Evolutionary conservation across 2,113 vertebrate genomes (phyloP).

Genomic region (Rissa tridactyla): DNA sequence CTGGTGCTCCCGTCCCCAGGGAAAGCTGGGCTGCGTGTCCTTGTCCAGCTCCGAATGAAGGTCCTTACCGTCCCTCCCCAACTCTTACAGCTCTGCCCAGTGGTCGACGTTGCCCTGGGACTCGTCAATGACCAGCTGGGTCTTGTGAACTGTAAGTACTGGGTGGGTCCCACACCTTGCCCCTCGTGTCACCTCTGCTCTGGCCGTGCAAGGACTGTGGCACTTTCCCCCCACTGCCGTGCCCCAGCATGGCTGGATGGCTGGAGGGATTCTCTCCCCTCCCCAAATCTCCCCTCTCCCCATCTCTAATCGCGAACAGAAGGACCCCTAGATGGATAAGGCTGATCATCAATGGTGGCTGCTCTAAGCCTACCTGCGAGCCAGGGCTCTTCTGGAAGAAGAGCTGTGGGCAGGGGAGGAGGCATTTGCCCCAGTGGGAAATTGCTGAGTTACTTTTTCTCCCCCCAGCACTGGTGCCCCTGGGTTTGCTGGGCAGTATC

Average conservation of each 20-base stretch:
- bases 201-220: background rate
- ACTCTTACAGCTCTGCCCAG: constrained; percentile 63
- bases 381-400: background rate
- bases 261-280: rapidly evolving
- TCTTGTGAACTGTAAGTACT: constrained; percentile 62
- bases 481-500: constrained; percentile 65
- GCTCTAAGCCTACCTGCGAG: background rate
- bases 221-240: rapidly evolving
- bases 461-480: constrained; percentile 50
- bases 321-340: background rate
- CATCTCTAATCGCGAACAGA: rapidly evolving
- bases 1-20: rapidly evolving
- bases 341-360: background rate
- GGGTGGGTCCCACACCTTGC: rapidly evolving
- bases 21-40: background rate
- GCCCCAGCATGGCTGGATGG: too few species aligned
- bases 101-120: constrained; percentile 40
- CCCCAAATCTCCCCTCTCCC: background rate
- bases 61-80: rapidly evolving
- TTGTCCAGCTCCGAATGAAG: rapidly evolving
- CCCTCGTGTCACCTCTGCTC: background rate
- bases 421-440: background rate
- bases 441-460: background rate
- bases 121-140: constrained; percentile 60
- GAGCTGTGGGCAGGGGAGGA: rapidly evolving